Percentiles rank a stretch among this genome's conserved stretches.
phyloP scores from a whole-genome alignment of 1,140 invertebrate species.

The Chrysoperla carnea region DNA sequence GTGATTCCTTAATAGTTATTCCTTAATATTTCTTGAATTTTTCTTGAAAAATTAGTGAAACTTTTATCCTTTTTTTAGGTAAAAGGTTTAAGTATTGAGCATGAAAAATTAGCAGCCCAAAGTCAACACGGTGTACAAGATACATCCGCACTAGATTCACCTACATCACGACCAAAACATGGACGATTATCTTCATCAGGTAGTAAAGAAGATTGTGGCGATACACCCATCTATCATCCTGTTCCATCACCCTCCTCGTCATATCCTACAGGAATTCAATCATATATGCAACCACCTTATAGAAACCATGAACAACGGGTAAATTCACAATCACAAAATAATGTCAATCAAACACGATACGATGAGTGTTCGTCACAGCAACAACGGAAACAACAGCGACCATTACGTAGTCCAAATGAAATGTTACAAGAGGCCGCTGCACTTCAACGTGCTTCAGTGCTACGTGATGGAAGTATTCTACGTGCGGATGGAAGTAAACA shows the following conservation, averaged over 20 bases:
- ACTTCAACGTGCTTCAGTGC: conserved; percentile 37
- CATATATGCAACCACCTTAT: conserved; percentile 23
- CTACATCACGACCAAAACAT: conserved; percentile 11
- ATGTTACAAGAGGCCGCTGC: conserved; percentile 29
- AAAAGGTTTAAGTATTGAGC: conserved; percentile 61
- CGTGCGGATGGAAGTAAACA: conserved; percentile 12
- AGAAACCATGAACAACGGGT: conserved; percentile 21
- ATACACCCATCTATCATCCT: conserved; percentile 16
- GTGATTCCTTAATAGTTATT: too few relatives aligned
- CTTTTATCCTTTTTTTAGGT: too few relatives aligned
- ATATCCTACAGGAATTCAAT: conserved; percentile 24
- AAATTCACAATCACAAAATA: conserved; percentile 5
- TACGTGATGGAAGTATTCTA: conserved; percentile 31
- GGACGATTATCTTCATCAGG: conserved; percentile 9
- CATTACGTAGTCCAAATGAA: conserved; percentile 28
- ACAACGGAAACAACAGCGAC: conserved; percentile 9
- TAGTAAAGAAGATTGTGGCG: conserved; percentile 19
- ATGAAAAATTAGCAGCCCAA: conserved; percentile 51
- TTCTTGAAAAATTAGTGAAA: too few relatives aligned
- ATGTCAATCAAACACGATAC: conserved; percentile 23
- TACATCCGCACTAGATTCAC: conserved; percentile 10
- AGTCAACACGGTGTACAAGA: conserved; percentile 24
- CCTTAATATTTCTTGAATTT: too few relatives aligned
- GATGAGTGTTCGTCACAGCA: conserved; percentile 8
- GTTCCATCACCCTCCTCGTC: conserved; percentile 18